Conservation (phyloP, 2,113 vertebrate genomes). For the Otolemur garnettii region DNA sequence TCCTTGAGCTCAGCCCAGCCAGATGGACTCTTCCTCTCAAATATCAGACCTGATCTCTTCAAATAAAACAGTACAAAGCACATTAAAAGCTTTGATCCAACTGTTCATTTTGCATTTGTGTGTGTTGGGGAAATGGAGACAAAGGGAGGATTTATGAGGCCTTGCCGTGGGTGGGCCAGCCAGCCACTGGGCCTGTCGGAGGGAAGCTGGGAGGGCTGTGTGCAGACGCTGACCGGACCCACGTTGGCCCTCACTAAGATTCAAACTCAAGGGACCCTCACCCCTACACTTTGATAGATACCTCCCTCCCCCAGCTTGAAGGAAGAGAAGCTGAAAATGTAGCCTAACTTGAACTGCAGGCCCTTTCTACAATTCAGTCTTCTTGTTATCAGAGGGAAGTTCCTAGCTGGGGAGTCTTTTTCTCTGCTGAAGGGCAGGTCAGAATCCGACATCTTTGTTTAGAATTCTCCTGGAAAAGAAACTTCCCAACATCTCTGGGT, state of each 20-base stretch:
- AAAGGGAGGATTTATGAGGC: conserved; percentile 81
- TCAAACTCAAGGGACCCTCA: too few relatives aligned
- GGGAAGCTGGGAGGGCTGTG: neutral
- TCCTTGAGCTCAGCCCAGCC: conserved; percentile 75
- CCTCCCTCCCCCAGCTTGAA: neutral
- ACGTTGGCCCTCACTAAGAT: neutral
- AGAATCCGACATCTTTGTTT: neutral
- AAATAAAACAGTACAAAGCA: conserved; percentile 84
- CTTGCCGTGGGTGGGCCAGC: conserved; percentile 80
- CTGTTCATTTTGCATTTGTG: conserved; percentile 82
- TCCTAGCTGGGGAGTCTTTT: neutral
- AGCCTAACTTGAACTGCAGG: neutral
- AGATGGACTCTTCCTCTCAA: conserved; percentile 81
- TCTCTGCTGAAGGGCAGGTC: neutral
- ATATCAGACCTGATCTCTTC: conserved; percentile 84
- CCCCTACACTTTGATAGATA: neutral
- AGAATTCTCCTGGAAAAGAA: neutral
- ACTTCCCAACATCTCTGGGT: neutral
- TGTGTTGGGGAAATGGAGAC: conserved; percentile 78
- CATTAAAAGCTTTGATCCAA: conserved; percentile 83
- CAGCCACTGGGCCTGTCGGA: conserved; percentile 1
- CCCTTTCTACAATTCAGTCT: neutral
- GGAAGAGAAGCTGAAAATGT: too few relatives aligned
- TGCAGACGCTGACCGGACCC: neutral
- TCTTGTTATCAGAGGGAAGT: neutral